These are phyloP conservation scores for Sebastes hubbsi DNA, from an alignment of 2,797 vertebrate species.

Conservation along the genomic window DNA sequence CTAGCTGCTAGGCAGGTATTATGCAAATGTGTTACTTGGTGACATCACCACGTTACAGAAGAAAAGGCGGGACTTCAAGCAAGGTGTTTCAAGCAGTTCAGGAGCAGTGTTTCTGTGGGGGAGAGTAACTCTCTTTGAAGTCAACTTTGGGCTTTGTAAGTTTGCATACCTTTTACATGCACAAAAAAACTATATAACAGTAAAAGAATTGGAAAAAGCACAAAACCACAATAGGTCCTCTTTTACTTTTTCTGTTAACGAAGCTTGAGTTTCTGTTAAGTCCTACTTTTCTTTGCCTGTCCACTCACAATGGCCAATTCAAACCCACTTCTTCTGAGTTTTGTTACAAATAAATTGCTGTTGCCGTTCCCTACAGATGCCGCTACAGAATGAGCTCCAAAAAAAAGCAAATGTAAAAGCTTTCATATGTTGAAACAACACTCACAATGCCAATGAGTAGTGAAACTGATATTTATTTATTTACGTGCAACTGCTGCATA, in stretches of 20 bases:
- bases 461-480: background rate
- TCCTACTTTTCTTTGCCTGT: background rate
- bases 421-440: background rate
- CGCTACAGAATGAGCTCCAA: background rate
- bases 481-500: background rate
- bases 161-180: too few species aligned
- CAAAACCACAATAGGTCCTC: too few species aligned
- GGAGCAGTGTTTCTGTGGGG: too few species aligned
- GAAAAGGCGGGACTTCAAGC: too few species aligned
- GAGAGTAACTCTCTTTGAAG: too few species aligned
- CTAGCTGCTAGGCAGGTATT: too few species aligned
- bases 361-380: background rate
- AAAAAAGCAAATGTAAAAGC: constrained; percentile 2
- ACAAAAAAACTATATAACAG: too few species aligned
- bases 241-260: background rate
- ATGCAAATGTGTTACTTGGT: too few species aligned
- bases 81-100: too few species aligned
- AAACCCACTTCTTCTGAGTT: background rate
- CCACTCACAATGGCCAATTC: background rate
- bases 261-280: background rate
- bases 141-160: too few species aligned
- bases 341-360: constrained; percentile 24
- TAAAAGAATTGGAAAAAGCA: too few species aligned
- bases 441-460: background rate
- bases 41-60: too few species aligned